Conservation (phyloP, 2,797 vertebrate species). For the Rhinella marina region DNA sequence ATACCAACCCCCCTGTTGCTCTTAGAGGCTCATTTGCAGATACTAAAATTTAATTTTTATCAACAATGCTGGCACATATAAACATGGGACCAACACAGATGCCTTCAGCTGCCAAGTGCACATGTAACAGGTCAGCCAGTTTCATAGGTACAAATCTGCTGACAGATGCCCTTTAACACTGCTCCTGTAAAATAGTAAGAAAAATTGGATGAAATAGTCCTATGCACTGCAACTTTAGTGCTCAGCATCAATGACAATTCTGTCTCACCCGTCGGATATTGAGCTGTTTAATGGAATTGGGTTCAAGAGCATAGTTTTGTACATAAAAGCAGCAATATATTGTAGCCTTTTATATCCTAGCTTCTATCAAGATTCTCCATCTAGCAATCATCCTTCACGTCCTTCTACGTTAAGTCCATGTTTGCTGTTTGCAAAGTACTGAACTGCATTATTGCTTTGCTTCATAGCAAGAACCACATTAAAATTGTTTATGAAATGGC, state of each 20-base stretch:
- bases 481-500: conserved; percentile 41
- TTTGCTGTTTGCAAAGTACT: conserved; percentile 1
- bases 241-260: background rate
- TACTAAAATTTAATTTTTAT: too few species aligned
- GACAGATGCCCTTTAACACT: background rate
- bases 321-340: background rate
- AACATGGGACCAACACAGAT: too few species aligned
- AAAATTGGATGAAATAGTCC: background rate
- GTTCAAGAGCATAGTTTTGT: background rate
- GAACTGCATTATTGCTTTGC: background rate
- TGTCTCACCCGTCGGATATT: background rate
- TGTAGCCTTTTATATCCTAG: conserved; percentile 3
- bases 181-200: background rate
- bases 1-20: too few species aligned
- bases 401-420: background rate
- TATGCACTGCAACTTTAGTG: background rate
- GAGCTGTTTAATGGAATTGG: background rate
- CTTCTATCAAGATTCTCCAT: background rate
- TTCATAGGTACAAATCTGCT: too few species aligned
- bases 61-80: too few species aligned
- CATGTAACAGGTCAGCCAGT: too few species aligned
- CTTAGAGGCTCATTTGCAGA: too few species aligned
- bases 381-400: background rate
- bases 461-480: conserved; percentile 22
- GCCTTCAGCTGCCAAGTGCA: too few species aligned